These are phyloP conservation scores for Clangula hyemalis DNA, from an alignment of 2,797 vertebrate genomes.

Conservation along the genomic window DNA sequence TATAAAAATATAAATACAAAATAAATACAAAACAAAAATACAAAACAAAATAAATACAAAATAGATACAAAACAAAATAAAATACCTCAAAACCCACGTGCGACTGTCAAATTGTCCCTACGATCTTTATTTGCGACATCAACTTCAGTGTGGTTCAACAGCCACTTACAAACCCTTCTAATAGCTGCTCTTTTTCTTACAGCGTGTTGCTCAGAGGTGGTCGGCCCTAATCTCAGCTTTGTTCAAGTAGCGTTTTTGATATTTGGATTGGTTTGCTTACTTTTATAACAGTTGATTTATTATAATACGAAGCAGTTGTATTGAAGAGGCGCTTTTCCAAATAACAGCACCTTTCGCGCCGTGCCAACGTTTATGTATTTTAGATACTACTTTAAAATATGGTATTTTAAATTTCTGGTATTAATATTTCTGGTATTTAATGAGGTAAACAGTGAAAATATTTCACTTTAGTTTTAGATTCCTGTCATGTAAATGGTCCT, in stretches of 20 bases:
- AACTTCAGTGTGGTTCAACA: neutral
- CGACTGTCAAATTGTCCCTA: neutral
- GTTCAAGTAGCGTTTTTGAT: neutral
- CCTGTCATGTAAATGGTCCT: neutral
- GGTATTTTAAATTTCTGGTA: neutral
- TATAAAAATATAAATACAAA: no score
- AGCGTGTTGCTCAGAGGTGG: neutral
- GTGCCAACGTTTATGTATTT: neutral
- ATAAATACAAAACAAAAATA: no score
- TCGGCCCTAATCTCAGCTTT: neutral
- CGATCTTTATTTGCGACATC: accelerated
- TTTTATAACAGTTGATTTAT: neutral
- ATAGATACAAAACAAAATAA: neutral
- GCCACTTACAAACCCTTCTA: neutral
- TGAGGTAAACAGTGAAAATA: neutral
- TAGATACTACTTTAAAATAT: neutral
- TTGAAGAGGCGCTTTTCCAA: neutral
- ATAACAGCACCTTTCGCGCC: neutral
- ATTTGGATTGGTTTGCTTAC: neutral
- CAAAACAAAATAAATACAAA: no score
- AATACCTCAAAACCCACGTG: neutral
- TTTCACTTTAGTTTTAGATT: neutral
- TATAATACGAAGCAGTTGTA: neutral
- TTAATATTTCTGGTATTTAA: neutral
- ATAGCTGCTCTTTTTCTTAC: neutral